These are phyloP conservation scores for Apodemia mormo DNA, from an alignment of 2,888 invertebrate genomes.

Conservation along the genomic window DNA sequence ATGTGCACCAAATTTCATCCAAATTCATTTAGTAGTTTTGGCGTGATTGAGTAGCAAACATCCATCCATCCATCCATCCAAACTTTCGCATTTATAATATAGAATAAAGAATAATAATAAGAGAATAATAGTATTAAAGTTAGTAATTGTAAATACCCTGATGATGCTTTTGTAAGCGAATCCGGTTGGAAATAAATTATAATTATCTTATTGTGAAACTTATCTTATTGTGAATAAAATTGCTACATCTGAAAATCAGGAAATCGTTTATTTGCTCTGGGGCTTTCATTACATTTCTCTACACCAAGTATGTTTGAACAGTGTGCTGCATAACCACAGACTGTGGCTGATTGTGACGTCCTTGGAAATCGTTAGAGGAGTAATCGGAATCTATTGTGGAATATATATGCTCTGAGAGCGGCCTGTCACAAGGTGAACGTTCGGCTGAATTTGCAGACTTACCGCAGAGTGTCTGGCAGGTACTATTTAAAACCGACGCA, in stretches of 20 bases:
- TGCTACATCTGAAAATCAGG: neutral
- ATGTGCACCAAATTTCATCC: too few species aligned
- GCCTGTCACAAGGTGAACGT: conserved; percentile 85
- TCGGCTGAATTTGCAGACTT: conserved; percentile 78
- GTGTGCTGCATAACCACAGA: conserved; percentile 75
- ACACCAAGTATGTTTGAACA: conserved; percentile 77
- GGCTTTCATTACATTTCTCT: conserved; percentile 46
- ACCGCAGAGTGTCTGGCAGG: conserved; percentile 82
- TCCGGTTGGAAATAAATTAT: too few species aligned
- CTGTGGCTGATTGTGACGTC: conserved; percentile 67
- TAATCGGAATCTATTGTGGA: conserved; percentile 95
- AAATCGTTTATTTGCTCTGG: conserved; percentile 6
- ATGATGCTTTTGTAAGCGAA: too few species aligned
- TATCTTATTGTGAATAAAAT: neutral
- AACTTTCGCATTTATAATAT: too few species aligned
- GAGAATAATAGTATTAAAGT: too few species aligned
- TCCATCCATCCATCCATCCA: too few species aligned
- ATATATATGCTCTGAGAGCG: conserved; percentile 93
- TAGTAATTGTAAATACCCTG: too few species aligned
- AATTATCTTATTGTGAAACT: too few species aligned
- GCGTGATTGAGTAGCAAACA: too few species aligned
- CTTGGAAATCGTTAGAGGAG: conserved; percentile 83
- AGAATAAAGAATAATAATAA: too few species aligned
- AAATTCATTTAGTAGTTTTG: too few species aligned
- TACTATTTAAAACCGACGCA: conserved; percentile 82